These are phyloP conservation scores for Todiramphus saurophagus DNA, from an alignment of 2,113 vertebrate species.

Conservation along the genomic window DNA sequence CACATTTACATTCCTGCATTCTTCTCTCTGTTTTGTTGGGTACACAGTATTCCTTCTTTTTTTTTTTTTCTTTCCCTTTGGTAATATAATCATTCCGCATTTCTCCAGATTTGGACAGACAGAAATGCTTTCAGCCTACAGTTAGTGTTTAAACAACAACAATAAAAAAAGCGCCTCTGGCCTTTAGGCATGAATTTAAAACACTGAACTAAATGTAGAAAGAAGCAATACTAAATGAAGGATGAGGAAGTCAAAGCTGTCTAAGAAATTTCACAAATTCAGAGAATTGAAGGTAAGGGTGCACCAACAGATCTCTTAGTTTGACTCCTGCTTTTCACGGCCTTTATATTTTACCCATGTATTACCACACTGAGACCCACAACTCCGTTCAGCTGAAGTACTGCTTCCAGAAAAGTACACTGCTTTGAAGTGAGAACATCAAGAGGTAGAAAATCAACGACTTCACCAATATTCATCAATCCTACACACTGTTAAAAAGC, in stretches of 20 bases:
- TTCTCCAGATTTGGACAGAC: constrained; percentile 51
- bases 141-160: neutral
- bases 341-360: neutral
- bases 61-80: neutral
- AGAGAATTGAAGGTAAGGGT: neutral
- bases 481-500: neutral
- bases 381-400: neutral
- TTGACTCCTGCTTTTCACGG: neutral
- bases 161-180: neutral
- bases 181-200: neutral
- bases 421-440: neutral
- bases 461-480: neutral
- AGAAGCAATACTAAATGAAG: neutral
- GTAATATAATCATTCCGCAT: constrained; percentile 21
- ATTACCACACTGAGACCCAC: neutral
- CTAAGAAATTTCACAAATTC: neutral
- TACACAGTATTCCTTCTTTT: constrained; percentile 47
- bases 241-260: constrained; percentile 33
- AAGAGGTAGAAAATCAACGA: neutral
- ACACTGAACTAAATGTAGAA: neutral
- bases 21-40: constrained; percentile 53
- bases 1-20: constrained; percentile 65
- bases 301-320: neutral
- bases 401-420: neutral
- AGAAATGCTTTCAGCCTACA: constrained; percentile 36